A percentile compares a stretch with the other conserved stretches of the same genome.
Evolutionary conservation across 2,113 vertebrate genomes (phyloP).

Genomic region (Gobius niger): DNA sequence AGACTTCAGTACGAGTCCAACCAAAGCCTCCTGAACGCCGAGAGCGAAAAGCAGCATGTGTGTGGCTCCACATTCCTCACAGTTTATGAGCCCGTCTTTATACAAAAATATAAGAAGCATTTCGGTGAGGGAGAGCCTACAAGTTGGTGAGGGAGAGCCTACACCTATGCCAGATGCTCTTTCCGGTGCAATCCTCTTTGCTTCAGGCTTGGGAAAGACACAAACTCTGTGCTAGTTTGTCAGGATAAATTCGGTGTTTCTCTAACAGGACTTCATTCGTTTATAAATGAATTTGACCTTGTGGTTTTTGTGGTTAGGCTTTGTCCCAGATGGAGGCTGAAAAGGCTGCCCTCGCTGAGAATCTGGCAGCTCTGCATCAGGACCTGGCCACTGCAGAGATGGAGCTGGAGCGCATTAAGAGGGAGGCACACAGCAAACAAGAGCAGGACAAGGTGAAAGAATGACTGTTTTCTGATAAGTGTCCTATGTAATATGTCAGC

Average conservation of each 20-base stretch:
- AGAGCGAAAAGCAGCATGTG: conserved; percentile 72
- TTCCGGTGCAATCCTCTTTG: neutral
- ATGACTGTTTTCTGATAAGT: neutral
- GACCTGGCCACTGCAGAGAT: conserved; percentile 61
- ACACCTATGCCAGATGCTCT: neutral
- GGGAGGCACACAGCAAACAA: conserved; percentile 70
- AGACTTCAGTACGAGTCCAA: conserved; percentile 71
- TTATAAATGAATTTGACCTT: neutral
- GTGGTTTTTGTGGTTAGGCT: conserved; percentile 63
- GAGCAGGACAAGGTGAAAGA: conserved; percentile 78
- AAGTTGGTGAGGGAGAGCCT: neutral
- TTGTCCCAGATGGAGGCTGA: conserved; percentile 79
- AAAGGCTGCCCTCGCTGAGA: conserved; percentile 66
- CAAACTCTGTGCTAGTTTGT: neutral
- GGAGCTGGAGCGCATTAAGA: conserved; percentile 68
- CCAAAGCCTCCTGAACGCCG: conserved; percentile 74
- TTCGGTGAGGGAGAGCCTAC: neutral
- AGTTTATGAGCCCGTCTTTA: conserved; percentile 10
- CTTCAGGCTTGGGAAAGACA: neutral
- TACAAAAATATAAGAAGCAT: neutral
- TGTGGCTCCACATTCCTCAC: conserved; percentile 22
- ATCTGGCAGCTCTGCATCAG: conserved; percentile 62
- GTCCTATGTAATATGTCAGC: too few species aligned
- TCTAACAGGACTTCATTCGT: neutral
- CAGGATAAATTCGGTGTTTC: neutral